Percentiles rank a stretch among this genome's conserved stretches.
Evolutionary conservation across 2,888 invertebrate genomes (phyloP).

Genomic region (Rhagonycha fulva): DNA sequence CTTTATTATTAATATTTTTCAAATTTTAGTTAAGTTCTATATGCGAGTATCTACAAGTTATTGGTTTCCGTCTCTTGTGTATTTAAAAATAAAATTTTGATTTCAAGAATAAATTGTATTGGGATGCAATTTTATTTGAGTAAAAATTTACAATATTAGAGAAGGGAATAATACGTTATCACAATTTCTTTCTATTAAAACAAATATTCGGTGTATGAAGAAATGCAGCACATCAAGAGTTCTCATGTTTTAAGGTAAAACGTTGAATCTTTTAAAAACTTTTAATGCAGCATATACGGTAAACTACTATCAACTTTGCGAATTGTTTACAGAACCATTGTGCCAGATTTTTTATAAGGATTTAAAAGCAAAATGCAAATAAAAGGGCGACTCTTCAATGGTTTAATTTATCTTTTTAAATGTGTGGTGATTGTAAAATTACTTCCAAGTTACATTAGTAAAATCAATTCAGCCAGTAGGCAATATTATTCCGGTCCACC

Average conservation of each 20-base stretch:
- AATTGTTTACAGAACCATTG: background rate
- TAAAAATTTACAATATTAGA: too few relatives aligned
- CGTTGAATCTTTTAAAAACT: background rate
- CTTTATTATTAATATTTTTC: too few relatives aligned
- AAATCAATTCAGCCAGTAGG: constrained; percentile 39
- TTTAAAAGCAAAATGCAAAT: background rate
- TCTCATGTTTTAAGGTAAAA: background rate
- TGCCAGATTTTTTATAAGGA: background rate
- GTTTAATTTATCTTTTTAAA: constrained; percentile 26
- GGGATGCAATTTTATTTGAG: too few relatives aligned
- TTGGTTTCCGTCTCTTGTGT: too few relatives aligned
- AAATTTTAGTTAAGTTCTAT: too few relatives aligned
- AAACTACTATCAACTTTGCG: background rate
- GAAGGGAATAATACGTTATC: background rate
- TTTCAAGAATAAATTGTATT: too few relatives aligned
- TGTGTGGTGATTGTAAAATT: constrained; percentile 36
- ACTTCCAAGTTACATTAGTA: constrained; percentile 38
- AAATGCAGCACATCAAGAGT: background rate
- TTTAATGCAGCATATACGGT: background rate
- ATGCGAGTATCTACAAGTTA: too few relatives aligned
- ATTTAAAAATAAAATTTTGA: too few relatives aligned
- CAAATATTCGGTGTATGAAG: background rate
- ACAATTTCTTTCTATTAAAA: background rate
- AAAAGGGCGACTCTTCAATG: background rate
- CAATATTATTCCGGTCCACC: constrained; percentile 39